Evolutionary conservation across 2,113 vertebrate genomes (phyloP).

Genomic region (Chrysemys picta): DNA sequence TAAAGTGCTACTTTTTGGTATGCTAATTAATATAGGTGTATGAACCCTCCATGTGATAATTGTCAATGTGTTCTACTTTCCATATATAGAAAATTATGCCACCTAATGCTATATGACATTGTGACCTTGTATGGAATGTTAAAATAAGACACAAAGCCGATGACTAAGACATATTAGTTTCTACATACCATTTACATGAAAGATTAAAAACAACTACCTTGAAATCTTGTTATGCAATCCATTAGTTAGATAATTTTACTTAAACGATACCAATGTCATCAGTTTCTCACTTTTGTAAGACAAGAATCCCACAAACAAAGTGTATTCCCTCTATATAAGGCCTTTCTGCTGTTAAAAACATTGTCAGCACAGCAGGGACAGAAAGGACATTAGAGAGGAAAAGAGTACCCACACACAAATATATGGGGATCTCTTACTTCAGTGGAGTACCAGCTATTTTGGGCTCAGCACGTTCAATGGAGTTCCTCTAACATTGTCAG

Average conservation of each 20-base stretch:
- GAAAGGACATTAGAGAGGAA: background rate
- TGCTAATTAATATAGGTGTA: background rate
- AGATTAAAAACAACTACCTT: background rate
- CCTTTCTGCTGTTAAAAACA: background rate
- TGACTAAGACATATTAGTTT: background rate
- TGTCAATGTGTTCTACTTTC: background rate
- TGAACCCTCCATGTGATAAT: background rate
- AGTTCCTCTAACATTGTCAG: conserved; percentile 14
- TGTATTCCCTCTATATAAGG: background rate
- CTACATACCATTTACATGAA: background rate
- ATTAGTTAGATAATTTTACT: background rate
- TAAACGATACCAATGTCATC: background rate
- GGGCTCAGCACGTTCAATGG: conserved; percentile 11
- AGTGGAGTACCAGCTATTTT: background rate
- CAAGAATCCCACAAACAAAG: background rate
- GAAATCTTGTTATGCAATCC: background rate
- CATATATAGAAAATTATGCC: background rate
- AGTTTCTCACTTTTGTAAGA: background rate
- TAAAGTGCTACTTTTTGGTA: background rate
- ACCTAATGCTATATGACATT: background rate
- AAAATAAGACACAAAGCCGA: background rate
- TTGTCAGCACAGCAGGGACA: background rate
- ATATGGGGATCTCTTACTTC: conserved; percentile 9
- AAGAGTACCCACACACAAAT: background rate
- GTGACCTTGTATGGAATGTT: background rate